Conservation (phyloP, 2,888 invertebrate species). For the Dioctria rufipes region DNA sequence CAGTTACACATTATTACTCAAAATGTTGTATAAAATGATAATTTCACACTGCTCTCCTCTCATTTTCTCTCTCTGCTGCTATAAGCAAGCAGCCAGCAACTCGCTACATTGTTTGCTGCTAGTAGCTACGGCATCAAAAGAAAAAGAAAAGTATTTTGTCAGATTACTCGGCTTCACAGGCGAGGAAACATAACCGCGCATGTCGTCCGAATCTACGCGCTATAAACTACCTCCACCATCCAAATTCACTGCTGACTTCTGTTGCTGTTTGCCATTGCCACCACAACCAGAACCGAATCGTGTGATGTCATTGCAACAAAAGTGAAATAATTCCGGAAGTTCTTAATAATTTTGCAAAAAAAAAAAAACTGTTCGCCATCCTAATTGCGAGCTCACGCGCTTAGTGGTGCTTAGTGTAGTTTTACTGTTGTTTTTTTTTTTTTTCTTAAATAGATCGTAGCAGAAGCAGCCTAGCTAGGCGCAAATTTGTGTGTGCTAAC, state of each 20-base stretch:
- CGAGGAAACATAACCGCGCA: conserved; percentile 36
- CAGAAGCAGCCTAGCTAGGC: no score
- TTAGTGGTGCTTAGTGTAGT: background rate
- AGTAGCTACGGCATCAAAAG: background rate
- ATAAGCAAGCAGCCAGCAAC: no score
- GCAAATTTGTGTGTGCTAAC: no score
- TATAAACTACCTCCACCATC: background rate
- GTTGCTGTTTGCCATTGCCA: background rate
- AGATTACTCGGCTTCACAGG: conserved; percentile 5
- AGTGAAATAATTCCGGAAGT: conserved; percentile 11
- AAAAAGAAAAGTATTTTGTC: background rate
- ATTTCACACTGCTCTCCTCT: no score
- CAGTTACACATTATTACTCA: no score
- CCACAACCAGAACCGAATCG: no score
- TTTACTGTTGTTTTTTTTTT: background rate
- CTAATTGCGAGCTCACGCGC: background rate
- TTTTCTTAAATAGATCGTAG: no score
- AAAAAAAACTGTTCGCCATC: background rate
- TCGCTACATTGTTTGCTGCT: background rate
- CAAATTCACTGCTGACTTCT: background rate
- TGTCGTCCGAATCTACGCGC: conserved; percentile 43
- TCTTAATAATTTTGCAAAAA: conserved; percentile 1
- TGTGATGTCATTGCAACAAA: conserved; percentile 34
- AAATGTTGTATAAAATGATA: no score
- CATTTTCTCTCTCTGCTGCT: no score